Evolutionary conservation across 1,140 invertebrate genomes (phyloP).

Genomic region (Drosophila athabasca): DNA sequence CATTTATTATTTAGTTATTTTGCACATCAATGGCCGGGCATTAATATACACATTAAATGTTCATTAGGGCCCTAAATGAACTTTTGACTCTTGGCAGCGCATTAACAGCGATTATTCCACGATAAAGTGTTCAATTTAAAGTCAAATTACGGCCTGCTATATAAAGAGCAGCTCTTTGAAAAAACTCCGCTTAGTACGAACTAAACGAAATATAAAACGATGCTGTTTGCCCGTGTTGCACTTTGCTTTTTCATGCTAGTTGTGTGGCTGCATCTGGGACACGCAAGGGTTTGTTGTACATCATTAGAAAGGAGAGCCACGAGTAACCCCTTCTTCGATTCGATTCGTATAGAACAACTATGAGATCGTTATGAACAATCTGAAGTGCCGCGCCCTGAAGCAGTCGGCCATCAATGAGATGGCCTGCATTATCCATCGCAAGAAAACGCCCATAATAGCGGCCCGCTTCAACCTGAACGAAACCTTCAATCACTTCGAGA

Average conservation of each 20-base stretch:
- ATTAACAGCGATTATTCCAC: conserved; percentile 34
- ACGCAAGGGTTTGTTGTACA: conserved; percentile 23
- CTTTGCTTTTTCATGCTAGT: conserved; percentile 1
- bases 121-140: conserved; percentile 28
- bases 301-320: too few relatives aligned
- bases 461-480: conserved; percentile 18
- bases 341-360: conserved; percentile 27
- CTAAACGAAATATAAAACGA: not conserved
- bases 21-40: conserved; percentile 8
- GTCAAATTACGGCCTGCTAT: conserved; percentile 16
- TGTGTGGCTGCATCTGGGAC: conserved; percentile 2
- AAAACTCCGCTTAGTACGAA: conserved; percentile 18
- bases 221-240: conserved; percentile 8
- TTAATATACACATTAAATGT: conserved; percentile 49
- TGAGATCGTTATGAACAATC: conserved; percentile 18
- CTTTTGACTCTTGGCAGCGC: conserved; percentile 16
- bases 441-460: not conserved
- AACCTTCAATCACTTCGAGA: conserved; percentile 14
- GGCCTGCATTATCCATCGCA: conserved; percentile 14
- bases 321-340: not conserved
- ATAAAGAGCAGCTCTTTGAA: conserved; percentile 13
- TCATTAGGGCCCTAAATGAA: conserved; percentile 34
- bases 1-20: conserved; percentile 26
- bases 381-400: conserved; percentile 14
- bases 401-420: not conserved